Conservation (phyloP, 35 echinoderm and acorn worm genomes). For the Nesometra sesokonis region DNA sequence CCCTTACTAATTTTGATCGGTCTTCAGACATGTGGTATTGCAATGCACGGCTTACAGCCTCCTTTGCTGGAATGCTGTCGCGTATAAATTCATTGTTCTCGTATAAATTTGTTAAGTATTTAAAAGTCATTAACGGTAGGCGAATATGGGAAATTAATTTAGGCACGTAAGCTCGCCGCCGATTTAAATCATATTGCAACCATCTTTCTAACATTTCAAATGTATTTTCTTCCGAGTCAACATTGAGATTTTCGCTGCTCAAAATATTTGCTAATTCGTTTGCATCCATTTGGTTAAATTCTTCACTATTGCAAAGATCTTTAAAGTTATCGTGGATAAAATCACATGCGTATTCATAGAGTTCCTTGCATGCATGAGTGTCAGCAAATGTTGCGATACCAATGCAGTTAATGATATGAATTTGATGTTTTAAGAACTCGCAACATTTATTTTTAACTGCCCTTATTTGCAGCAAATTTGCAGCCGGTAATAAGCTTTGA, state of each 20-base stretch:
- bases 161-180: constrained; percentile 33
- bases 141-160: constrained; percentile 66
- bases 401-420: constrained; percentile 82
- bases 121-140: constrained; percentile 62
- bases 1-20: constrained; percentile 22
- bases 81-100: constrained; percentile 53
- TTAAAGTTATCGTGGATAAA: constrained; percentile 72
- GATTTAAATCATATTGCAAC: constrained; percentile 58
- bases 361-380: constrained; percentile 68
- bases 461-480: constrained; percentile 80
- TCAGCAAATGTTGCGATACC: constrained; percentile 90
- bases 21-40: constrained; percentile 78
- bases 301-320: constrained; percentile 61
- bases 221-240: constrained; percentile 66
- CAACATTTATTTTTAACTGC: constrained; percentile 89
- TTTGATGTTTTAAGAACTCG: constrained; percentile 81
- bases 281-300: constrained; percentile 56
- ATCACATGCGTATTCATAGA: constrained; percentile 29
- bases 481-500: constrained; percentile 65
- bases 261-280: constrained; percentile 52
- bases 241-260: constrained; percentile 52
- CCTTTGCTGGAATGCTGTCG: neutral
- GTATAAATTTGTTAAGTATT: constrained; percentile 43
- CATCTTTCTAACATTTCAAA: constrained; percentile 54
- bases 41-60: constrained; percentile 48